phyloP scores from a whole-genome alignment of 2,888 invertebrate genomes.

The Griposia aprilina region DNA sequence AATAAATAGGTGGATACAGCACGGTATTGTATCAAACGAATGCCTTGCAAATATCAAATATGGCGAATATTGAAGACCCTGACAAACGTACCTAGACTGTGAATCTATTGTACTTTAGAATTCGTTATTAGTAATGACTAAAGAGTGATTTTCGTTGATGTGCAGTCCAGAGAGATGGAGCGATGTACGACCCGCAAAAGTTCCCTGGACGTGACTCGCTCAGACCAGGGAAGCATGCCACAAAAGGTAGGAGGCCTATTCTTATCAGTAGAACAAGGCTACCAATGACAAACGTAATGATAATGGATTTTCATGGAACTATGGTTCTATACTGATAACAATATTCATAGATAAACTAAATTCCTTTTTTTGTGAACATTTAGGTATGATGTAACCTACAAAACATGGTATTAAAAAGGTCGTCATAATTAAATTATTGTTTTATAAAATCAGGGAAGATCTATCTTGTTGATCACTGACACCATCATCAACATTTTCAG shows the following conservation, averaged over 20 bases:
- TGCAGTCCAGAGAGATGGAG: too few species aligned
- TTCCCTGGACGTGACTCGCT: neutral
- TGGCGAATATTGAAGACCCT: constrained; percentile 14
- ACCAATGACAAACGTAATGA: neutral
- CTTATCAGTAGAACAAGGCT: neutral
- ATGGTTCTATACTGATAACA: neutral
- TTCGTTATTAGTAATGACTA: neutral
- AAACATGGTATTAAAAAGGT: neutral
- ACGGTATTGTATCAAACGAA: constrained; percentile 30
- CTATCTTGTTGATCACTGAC: neutral
- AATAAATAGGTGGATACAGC: constrained; percentile 7
- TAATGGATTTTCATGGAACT: neutral
- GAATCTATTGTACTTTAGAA: neutral
- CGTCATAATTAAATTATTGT: neutral
- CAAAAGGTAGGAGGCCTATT: neutral
- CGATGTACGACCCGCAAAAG: neutral
- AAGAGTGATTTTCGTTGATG: too few species aligned
- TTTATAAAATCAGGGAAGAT: neutral
- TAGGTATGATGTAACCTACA: neutral
- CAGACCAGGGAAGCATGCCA: neutral
- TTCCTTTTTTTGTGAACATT: neutral
- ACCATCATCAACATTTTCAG: neutral
- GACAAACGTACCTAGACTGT: neutral
- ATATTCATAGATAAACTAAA: neutral
- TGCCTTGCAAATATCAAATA: constrained; percentile 37